phyloP scores from a whole-genome alignment of 2,888 invertebrate genomes.

The Stenchaetothrips biformis region DNA sequence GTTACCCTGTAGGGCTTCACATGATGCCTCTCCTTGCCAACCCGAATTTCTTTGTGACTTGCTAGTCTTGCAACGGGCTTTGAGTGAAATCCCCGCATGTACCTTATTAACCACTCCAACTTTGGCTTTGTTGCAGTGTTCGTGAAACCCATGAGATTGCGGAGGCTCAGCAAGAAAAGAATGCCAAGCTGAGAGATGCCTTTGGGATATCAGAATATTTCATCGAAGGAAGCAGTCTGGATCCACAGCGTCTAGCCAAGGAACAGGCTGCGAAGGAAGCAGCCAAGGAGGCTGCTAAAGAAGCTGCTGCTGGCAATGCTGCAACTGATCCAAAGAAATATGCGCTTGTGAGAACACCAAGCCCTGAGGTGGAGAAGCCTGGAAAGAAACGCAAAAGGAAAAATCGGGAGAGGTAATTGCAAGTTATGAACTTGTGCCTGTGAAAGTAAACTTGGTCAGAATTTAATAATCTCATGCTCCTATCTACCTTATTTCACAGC shows the following conservation, averaged over 20 bases:
- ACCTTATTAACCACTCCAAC: too few relatives aligned
- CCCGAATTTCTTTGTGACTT: too few relatives aligned
- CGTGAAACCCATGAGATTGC: slow-evolving; percentile 95
- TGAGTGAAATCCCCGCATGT: too few relatives aligned
- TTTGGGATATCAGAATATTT: slow-evolving; percentile 92
- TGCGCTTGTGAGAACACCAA: slow-evolving; percentile 71
- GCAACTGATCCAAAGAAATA: slow-evolving; percentile 52
- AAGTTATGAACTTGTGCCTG: background rate
- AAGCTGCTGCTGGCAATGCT: slow-evolving; percentile 45
- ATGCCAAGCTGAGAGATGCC: slow-evolving; percentile 85
- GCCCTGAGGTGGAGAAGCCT: slow-evolving; percentile 51
- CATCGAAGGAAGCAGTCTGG: slow-evolving; percentile 89
- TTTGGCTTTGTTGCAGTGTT: slow-evolving; percentile 56
- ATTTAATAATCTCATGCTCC: background rate
- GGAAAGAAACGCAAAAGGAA: slow-evolving; percentile 46
- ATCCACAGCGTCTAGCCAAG: slow-evolving; percentile 66
- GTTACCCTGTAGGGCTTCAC: slow-evolving; percentile 33
- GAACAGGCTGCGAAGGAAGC: slow-evolving; percentile 50
- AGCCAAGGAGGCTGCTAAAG: slow-evolving; percentile 38
- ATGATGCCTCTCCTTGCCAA: too few relatives aligned
- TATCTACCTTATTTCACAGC: background rate
- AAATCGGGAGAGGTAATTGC: slow-evolving; percentile 38
- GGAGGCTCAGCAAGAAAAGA: slow-evolving; percentile 93
- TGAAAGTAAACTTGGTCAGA: background rate
- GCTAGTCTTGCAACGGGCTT: too few relatives aligned